Evolutionary conservation across 2,113 vertebrate genomes (phyloP), one percentile per base, ranked within the genome.

Genomic region (Suricata suricatta): DNA sequence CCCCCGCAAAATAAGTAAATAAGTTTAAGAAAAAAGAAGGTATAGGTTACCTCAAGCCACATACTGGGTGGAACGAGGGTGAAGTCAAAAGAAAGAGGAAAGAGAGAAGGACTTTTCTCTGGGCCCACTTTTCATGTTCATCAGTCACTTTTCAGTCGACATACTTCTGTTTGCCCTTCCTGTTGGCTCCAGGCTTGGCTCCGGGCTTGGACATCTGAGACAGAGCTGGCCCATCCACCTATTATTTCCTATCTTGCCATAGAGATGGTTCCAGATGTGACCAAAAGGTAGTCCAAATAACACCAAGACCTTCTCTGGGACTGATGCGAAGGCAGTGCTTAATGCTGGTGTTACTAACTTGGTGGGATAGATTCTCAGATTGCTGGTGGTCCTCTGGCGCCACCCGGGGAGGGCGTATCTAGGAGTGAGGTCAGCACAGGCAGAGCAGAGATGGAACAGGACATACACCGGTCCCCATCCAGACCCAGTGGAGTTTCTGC

Each of bases 71-170:
- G 41, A 93, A 88, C 11, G 0, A 2, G n/a, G 66, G 19, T n/a
- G 25, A 29, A 47, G 17, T 38, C 25, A 66, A 66, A 91, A 60
- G 60, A 27, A 64, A 84, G 13, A 69, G 41, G 11, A 52, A n/a
- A 66, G 84, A 54, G 13, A 72, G 52, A 71, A 81, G 38, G 27
- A 33, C 63, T 95, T 89, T 93, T 27, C 41, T 93, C 35, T 41
- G 64, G 29, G n/a, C 9, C 14, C 16, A 11, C 68, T 14, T 91
- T 71, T 72, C 11, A 27, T 66, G 77, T 35, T 52, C 12, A 15
- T 52, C 2, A 17, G 11, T 85, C 14, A 77, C 38, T 44, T 44
- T 76, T 33, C 5, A 21, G 66, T 72, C 66, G 72, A 63, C 5
- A n/a, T 7, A 27, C 16, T 44, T 63, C 52, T 60, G 68, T 21